Evolutionary conservation across 2,888 invertebrate species (phyloP).

Genomic region (Koerneria pararmatus): DNA sequence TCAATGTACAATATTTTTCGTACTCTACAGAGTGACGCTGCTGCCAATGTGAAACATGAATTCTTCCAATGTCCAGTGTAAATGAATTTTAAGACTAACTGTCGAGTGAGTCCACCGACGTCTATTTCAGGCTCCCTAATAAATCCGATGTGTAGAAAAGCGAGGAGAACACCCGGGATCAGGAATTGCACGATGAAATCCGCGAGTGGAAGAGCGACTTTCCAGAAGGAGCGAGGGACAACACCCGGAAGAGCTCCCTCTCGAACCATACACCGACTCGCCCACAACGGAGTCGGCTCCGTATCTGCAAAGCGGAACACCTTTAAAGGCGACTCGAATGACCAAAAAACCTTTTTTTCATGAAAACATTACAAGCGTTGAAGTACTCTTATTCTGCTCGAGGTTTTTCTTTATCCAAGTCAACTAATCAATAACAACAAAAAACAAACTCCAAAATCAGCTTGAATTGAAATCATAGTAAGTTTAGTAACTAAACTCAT

Average conservation of each 20-base stretch:
- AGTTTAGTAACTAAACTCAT: too few species aligned
- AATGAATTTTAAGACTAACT: conserved; percentile 32
- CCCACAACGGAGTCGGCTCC: conserved; percentile 56
- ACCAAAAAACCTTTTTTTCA: too few species aligned
- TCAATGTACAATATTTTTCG: too few species aligned
- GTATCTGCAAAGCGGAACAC: conserved; percentile 55
- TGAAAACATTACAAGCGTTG: too few species aligned
- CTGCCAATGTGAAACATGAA: too few species aligned
- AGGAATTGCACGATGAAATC: conserved; percentile 58
- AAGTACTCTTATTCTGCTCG: too few species aligned
- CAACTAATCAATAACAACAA: too few species aligned
- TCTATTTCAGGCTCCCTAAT: conserved; percentile 56
- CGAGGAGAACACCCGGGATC: conserved; percentile 51
- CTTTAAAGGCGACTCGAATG: too few species aligned
- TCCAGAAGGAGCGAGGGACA: conserved; percentile 55
- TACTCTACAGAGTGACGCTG: too few species aligned
- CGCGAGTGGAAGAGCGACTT: conserved; percentile 52
- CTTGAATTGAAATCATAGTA: too few species aligned
- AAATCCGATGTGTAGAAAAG: conserved; percentile 54
- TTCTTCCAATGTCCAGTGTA: neutral
- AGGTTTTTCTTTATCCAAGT: too few species aligned
- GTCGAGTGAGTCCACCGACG: conserved; percentile 49
- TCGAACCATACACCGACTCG: conserved; percentile 53
- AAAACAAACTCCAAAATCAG: too few species aligned
- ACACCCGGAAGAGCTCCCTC: conserved; percentile 54